phyloP scores from a whole-genome alignment of 2,888 invertebrate genomes.

The Synanthedon vespiformis region DNA sequence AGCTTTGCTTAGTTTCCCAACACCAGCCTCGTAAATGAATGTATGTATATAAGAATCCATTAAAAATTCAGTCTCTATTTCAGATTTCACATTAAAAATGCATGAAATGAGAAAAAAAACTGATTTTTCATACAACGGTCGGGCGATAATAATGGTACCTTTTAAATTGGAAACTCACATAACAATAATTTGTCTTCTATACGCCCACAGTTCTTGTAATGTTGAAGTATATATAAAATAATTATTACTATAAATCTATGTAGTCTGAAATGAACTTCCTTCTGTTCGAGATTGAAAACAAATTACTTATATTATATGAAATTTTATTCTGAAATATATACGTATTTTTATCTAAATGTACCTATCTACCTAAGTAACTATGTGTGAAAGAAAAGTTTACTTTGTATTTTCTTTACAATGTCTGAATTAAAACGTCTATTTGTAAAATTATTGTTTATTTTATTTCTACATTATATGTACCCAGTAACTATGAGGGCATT shows the following conservation, averaged over 20 bases:
- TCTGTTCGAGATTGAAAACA: background rate
- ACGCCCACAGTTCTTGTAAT: conserved; percentile 11
- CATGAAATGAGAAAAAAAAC: no score
- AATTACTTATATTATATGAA: conserved; percentile 28
- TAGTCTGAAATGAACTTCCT: background rate
- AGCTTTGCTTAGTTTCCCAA: no score
- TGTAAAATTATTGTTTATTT: conserved; percentile 36
- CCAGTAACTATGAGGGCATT: no score
- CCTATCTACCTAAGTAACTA: conserved; percentile 54
- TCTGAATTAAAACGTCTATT: conserved; percentile 63
- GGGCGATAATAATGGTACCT: no score
- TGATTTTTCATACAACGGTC: no score
- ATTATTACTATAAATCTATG: conserved; percentile 3
- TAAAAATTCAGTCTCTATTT: no score
- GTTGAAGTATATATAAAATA: conserved; percentile 14
- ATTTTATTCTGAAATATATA: conserved; percentile 56
- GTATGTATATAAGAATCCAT: no score
- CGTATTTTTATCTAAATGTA: conserved; percentile 62
- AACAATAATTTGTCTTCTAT: background rate
- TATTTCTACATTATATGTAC: conserved; percentile 16
- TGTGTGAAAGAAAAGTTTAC: conserved; percentile 43
- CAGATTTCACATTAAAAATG: no score
- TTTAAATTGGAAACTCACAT: no score
- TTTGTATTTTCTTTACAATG: conserved; percentile 65
- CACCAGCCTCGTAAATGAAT: no score